phyloP scores from a whole-genome alignment of 2,888 invertebrate species.

The Thecophora atra region DNA sequence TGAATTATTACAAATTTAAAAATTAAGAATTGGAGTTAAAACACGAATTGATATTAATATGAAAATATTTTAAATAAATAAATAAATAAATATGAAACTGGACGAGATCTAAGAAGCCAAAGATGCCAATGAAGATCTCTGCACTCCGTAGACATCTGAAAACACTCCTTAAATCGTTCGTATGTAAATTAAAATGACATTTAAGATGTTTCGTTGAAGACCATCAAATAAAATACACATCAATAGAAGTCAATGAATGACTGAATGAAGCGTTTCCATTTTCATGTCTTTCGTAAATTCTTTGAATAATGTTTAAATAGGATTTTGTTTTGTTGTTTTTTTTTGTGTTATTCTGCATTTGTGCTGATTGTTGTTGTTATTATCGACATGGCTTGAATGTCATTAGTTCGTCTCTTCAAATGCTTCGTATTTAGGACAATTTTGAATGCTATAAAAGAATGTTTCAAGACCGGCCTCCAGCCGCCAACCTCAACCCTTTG shows the following conservation, averaged over 20 bases:
- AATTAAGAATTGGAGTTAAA: too few relatives aligned
- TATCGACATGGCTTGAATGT: background rate
- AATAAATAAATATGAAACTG: too few relatives aligned
- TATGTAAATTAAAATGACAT: background rate
- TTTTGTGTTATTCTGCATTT: background rate
- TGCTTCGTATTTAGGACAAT: background rate
- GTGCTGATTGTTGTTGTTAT: background rate
- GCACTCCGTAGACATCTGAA: too few relatives aligned
- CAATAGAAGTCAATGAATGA: background rate
- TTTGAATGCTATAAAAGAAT: background rate
- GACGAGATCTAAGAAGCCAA: too few relatives aligned
- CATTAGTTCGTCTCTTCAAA: conserved; percentile 3
- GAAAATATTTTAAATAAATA: too few relatives aligned
- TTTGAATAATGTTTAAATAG: background rate
- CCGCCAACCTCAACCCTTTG: background rate
- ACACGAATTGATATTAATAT: too few relatives aligned
- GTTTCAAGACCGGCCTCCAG: background rate
- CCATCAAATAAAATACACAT: background rate
- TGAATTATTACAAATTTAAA: too few relatives aligned
- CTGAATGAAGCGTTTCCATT: background rate
- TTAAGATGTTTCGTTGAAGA: background rate
- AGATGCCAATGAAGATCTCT: too few relatives aligned
- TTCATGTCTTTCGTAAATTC: background rate
- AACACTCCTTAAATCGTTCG: conserved; percentile 1
- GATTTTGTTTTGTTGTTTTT: background rate